Evolutionary conservation across 1,140 invertebrate species (phyloP).

Genomic region (Aethina tumida): DNA sequence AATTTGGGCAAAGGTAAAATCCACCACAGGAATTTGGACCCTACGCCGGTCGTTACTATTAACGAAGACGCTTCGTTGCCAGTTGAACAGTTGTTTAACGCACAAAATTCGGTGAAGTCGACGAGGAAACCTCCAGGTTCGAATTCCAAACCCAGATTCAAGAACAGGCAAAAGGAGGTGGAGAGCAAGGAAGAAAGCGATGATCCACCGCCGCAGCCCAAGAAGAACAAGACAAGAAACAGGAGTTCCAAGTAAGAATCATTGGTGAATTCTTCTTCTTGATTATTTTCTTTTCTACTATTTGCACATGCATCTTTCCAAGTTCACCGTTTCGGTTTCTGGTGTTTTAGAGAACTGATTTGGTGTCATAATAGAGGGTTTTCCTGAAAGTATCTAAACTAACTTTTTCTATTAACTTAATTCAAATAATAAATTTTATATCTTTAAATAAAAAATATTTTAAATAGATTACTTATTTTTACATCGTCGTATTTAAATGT

Average conservation of each 20-base stretch:
- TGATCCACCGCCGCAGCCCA: constrained; percentile 22
- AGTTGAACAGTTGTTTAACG: constrained; percentile 38
- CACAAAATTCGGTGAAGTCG: constrained; percentile 40
- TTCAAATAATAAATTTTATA: no score
- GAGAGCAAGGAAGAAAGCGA: constrained; percentile 25
- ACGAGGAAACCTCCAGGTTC: constrained; percentile 42
- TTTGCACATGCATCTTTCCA: no score
- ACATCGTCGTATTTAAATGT: no score
- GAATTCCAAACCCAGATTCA: constrained; percentile 26
- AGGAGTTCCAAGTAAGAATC: constrained; percentile 28
- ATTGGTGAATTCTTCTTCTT: no score
- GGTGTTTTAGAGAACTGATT: no score
- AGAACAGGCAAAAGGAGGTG: constrained; percentile 32
- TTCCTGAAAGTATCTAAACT: no score
- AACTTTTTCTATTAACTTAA: no score
- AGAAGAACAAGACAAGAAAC: constrained; percentile 13
- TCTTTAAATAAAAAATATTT: no score
- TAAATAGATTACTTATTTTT: no score
- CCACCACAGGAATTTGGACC: constrained; percentile 45
- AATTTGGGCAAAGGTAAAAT: constrained; percentile 42
- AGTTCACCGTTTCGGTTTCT: no score
- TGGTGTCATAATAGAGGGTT: no score
- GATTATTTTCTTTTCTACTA: no score
- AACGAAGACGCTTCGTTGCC: constrained; percentile 45
- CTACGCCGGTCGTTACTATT: constrained; percentile 45